phyloP scores from a whole-genome alignment of 23 tunicate species.

The Aplidium turbinatum region DNA sequence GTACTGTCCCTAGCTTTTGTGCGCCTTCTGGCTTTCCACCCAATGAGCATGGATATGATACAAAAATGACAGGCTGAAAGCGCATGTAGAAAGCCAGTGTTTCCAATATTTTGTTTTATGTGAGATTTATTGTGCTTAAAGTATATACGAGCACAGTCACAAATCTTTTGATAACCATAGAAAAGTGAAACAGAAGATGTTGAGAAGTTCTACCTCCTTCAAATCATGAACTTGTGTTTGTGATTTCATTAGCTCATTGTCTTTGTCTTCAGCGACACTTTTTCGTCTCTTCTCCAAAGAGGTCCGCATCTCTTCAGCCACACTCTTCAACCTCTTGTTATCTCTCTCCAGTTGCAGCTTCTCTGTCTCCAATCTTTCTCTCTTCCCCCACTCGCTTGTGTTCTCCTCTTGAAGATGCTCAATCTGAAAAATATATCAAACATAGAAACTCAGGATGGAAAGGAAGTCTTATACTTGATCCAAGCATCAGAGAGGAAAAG shows the following conservation, averaged over 20 bases:
- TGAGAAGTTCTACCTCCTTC: conserved; percentile 39
- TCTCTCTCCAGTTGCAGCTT: conserved; percentile 54
- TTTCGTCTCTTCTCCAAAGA: conserved; percentile 22
- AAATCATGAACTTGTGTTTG: conserved; percentile 42
- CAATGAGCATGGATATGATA: too few species aligned
- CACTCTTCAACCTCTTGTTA: conserved; percentile 36
- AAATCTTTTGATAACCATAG: too few species aligned
- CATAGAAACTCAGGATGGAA: background rate
- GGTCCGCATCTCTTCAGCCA: conserved; percentile 22
- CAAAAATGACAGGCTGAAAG: too few species aligned
- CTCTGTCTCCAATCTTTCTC: conserved; percentile 57
- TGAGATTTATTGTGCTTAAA: too few species aligned
- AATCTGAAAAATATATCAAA: conserved; percentile 11
- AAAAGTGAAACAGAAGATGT: too few species aligned
- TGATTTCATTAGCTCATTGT: conserved; percentile 34
- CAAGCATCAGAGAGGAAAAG: background rate
- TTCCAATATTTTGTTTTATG: too few species aligned
- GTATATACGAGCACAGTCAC: too few species aligned
- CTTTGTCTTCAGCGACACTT: conserved; percentile 31
- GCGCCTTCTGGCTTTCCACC: too few species aligned
- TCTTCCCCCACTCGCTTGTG: conserved; percentile 51
- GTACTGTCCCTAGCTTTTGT: too few species aligned
- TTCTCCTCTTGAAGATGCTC: conserved; percentile 55
- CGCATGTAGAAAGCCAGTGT: too few species aligned
- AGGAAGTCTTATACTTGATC: background rate